These are phyloP conservation scores for Xerus inauris DNA, from an alignment of 2,113 vertebrate species.

Conservation along the genomic window DNA sequence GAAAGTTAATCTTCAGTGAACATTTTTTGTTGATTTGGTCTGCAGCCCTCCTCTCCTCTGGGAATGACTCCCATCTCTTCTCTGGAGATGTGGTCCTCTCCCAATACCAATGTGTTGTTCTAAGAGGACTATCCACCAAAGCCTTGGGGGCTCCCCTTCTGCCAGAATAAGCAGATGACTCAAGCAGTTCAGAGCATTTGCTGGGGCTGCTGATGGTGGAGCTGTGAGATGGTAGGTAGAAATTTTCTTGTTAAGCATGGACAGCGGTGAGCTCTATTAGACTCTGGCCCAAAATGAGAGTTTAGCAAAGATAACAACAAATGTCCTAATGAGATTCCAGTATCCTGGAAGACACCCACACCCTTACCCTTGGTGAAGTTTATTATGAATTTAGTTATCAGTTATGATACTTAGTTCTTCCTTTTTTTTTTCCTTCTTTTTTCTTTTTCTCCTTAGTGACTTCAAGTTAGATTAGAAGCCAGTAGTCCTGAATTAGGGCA, in stretches of 20 bases:
- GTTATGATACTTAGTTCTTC: neutral
- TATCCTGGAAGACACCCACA: neutral
- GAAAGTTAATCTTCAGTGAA: constrained; percentile 27
- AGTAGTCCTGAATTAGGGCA: neutral
- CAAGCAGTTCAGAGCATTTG: neutral
- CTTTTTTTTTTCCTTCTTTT: accelerated
- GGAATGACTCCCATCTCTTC: neutral
- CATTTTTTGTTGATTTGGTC: neutral
- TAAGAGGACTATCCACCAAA: neutral
- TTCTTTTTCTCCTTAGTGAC: neutral
- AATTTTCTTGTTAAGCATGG: neutral
- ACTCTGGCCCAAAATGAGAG: neutral
- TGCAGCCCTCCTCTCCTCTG: neutral
- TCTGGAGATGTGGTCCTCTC: neutral
- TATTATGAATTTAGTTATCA: neutral
- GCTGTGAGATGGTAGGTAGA: neutral
- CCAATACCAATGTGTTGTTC: neutral
- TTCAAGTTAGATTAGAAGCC: neutral
- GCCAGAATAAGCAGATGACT: too few relatives aligned
- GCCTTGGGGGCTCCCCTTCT: too few relatives aligned
- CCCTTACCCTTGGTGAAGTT: neutral
- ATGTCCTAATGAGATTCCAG: neutral
- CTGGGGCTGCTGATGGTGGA: neutral
- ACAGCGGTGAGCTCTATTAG: neutral
- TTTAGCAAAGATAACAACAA: neutral